Base-by-base conservation (phyloP, 2,888 invertebrate species). In the Amphipoea lucens region DNA sequence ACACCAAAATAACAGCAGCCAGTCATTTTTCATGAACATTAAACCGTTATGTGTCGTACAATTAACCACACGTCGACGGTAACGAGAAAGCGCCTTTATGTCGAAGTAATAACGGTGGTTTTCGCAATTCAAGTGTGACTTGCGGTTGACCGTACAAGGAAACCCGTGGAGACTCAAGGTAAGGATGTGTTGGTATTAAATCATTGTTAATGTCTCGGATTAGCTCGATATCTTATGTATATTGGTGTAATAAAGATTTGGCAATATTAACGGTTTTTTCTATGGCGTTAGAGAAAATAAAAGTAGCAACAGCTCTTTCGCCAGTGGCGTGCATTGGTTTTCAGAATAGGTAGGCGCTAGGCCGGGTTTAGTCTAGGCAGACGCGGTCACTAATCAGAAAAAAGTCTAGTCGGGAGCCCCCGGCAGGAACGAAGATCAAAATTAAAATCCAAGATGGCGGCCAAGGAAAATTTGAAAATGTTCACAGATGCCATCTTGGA, bases 131-230 rank as follows among this genome's bases (percentile, higher is more conserved):
- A 66, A 17, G 4, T 48, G 7, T 20, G n/a, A 66, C 40, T n/a
- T 40, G 4, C n/a, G 23, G 78, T 36, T 36, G 65, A 65, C 17
- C 48, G 40, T 66, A 87, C 82, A 88, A 76, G 86, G 88, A 85
- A 88, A 85, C 63, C 54, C 29, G 48, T 63, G 48, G 76, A 82
- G 68, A 66, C 67, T 66, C 76, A 77, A 84, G 79, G 79, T 86
- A 71, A 84, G 83, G 82, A 79, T 80, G 79, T 78, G 78, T 77
- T 65, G 79, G 81, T 78, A 79, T 81, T 90, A 88, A 90, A 90
- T 90, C 91, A 90, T 90, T 86, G 86, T 88, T 90, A 89, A 89
- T 90, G 84, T 86, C 79, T 79, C 71, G 86, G 87, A 90, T 90
- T 90, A 89, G 82, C 71, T 76, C 66, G 74, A 78, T 80, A 77